Base-by-base conservation (phyloP, 1,140 invertebrate species). In the Sitobion miscanthi region DNA sequence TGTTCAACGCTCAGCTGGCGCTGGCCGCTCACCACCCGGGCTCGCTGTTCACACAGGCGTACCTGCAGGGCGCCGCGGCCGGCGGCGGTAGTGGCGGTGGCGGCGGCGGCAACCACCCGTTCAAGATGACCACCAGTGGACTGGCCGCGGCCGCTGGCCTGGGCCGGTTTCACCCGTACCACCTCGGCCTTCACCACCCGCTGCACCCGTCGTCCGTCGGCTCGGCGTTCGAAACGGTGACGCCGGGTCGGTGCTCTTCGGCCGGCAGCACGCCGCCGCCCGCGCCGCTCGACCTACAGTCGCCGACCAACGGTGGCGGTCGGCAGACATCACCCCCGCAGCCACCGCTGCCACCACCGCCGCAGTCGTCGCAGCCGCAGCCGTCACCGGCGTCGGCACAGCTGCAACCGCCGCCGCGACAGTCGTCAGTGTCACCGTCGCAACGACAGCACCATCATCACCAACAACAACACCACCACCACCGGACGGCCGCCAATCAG, bases 171-270 rank as follows among this genome's bases (percentile, higher is more conserved):
- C 94, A 95, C 9, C 93, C 85, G 57, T 90, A 93, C 54, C 93
- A 93, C 86, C 42, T 89, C 8, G 85, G 87, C 8, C 54, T 89
- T 45, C 93, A 93, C n/a, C 91, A 93, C 30, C 91, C n/a, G 21
- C 91, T 49, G 8, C 91, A 93, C n/a, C 96, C 21, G 52, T 96
- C 97, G 35, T 96, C 96, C 0, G 95, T 96, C 90, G 97, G 97
- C 4, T 98, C 97, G 30, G 97, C 97, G 23, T 98, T 98, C 95
- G 97, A 98, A 95, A 97, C 97, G 21, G 97, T 98, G 6, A 98
- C 97, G 5, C 97, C 97, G 3, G 96, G 96, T 83, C 93, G 88
- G 82, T 91, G 85, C 23, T 93, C 91, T 49, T 87, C 86, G 42
- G 62, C 96, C 96, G 35, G 85, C 92, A 94, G 85, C 54, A 93